phyloP scores from a whole-genome alignment of 1,140 invertebrate species.

The Caerostris extrusa region DNA sequence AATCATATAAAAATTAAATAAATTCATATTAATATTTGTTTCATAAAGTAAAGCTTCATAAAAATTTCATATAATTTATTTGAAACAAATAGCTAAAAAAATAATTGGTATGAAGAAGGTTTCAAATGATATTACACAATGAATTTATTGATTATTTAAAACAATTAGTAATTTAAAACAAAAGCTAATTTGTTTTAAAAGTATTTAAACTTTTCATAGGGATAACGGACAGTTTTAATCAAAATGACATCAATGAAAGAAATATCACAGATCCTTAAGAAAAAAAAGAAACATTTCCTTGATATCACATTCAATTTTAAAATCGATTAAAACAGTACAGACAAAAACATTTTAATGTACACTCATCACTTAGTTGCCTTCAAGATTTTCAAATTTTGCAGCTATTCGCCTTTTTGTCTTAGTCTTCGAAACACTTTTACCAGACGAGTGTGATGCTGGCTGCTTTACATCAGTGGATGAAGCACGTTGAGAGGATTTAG shows the following conservation, averaged over 20 bases:
- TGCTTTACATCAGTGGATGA: background rate
- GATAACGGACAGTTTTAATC: background rate
- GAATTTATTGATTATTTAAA: background rate
- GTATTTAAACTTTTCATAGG: background rate
- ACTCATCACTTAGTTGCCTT: background rate
- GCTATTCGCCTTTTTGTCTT: slow-evolving; percentile 51
- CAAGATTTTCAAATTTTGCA: slow-evolving; percentile 66
- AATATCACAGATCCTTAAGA: slow-evolving; percentile 27
- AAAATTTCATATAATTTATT: background rate
- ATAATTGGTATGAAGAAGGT: background rate
- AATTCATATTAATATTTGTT: background rate
- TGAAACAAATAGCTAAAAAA: background rate
- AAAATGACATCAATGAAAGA: background rate
- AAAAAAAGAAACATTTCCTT: background rate
- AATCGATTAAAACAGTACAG: slow-evolving; percentile 37
- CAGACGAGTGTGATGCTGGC: background rate
- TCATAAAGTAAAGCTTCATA: background rate
- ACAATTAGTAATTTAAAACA: background rate
- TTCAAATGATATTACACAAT: background rate
- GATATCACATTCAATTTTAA: slow-evolving; percentile 48
- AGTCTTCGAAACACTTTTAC: slow-evolving; percentile 51
- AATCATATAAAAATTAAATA: too few relatives aligned
- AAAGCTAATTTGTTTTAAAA: background rate
- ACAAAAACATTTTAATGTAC: background rate
- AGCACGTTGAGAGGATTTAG: background rate